A percentile compares a stretch with the other conserved stretches of the same genome.
phyloP scores from a whole-genome alignment of 2,888 invertebrate species.

The Melanotus villosus region DNA sequence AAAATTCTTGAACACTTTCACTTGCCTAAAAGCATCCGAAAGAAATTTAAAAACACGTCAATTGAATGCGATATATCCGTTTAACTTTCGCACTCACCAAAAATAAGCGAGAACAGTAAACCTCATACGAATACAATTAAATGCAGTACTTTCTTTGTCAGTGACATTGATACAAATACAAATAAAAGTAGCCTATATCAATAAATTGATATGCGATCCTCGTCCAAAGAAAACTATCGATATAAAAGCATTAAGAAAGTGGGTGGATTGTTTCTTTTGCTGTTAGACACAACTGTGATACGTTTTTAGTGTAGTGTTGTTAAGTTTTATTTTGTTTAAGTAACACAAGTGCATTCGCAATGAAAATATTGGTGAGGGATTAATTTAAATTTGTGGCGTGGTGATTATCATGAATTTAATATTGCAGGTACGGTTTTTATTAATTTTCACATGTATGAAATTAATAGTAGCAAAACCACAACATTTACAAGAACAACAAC shows the following conservation, averaged over 20 bases:
- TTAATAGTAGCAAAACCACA: slow-evolving; percentile 52
- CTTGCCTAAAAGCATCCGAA: slow-evolving; percentile 20
- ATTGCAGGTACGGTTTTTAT: slow-evolving; percentile 41
- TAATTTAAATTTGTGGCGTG: not conserved
- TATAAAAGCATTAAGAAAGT: slow-evolving; percentile 66
- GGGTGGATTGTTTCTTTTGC: slow-evolving; percentile 58
- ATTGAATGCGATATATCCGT: not conserved
- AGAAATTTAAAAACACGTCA: slow-evolving; percentile 24
- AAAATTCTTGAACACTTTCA: slow-evolving; percentile 21
- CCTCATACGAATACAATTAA: not conserved
- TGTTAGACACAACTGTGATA: slow-evolving; percentile 34
- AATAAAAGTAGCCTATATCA: slow-evolving; percentile 50
- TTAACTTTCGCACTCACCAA: slow-evolving; percentile 19
- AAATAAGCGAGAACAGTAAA: slow-evolving; percentile 1
- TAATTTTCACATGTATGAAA: slow-evolving; percentile 48
- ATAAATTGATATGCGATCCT: slow-evolving; percentile 61
- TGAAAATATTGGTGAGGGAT: slow-evolving; percentile 47
- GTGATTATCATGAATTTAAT: slow-evolving; percentile 4
- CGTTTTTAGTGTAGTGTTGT: slow-evolving; percentile 30
- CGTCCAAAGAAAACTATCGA: slow-evolving; percentile 55
- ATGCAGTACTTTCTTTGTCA: slow-evolving; percentile 58
- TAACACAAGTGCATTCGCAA: slow-evolving; percentile 40
- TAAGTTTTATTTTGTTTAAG: slow-evolving; percentile 19
- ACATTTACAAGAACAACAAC: slow-evolving; percentile 52
- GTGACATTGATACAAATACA: slow-evolving; percentile 59